These are phyloP conservation scores for Pelvicachromis taeniatus DNA, from an alignment of 2,113 vertebrate genomes.

Conservation along the genomic window DNA sequence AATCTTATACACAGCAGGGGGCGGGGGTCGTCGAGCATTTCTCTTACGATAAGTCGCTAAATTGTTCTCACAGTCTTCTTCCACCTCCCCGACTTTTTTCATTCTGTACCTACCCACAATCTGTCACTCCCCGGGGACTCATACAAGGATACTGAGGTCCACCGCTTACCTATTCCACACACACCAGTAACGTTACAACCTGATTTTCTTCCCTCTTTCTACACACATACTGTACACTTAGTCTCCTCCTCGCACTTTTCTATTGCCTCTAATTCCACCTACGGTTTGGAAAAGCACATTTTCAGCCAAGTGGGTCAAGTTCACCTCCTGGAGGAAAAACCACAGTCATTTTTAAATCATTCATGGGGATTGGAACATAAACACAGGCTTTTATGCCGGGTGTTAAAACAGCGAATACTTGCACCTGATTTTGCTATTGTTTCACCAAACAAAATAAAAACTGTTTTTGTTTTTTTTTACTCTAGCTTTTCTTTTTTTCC, in stretches of 20 bases:
- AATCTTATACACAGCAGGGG: slow-evolving; percentile 26
- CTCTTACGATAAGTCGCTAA: slow-evolving; percentile 17
- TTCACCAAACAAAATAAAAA: neutral
- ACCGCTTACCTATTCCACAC: slow-evolving; percentile 20
- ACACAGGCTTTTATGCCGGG: neutral
- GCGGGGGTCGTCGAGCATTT: neutral
- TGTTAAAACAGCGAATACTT: neutral
- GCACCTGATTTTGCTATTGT: neutral
- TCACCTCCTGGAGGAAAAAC: slow-evolving; percentile 15
- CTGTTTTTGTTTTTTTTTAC: neutral
- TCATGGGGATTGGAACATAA: neutral
- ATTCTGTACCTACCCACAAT: slow-evolving; percentile 44
- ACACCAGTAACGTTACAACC: neutral
- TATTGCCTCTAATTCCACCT: slow-evolving; percentile 8
- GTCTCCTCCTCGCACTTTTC: neutral
- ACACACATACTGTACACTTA: neutral
- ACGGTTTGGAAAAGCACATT: slow-evolving; percentile 1
- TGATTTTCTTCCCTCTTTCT: neutral
- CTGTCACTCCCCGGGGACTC: slow-evolving; percentile 29
- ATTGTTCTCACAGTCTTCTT: slow-evolving; percentile 37
- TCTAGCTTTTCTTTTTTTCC: neutral
- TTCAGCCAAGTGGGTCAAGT: slow-evolving; percentile 25
- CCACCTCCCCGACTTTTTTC: slow-evolving; percentile 1
- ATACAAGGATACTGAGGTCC: slow-evolving; percentile 28
- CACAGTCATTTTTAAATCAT: slow-evolving; percentile 34